Evolutionary conservation across 2,888 invertebrate genomes (phyloP).

Genomic region (Erebia palarica): DNA sequence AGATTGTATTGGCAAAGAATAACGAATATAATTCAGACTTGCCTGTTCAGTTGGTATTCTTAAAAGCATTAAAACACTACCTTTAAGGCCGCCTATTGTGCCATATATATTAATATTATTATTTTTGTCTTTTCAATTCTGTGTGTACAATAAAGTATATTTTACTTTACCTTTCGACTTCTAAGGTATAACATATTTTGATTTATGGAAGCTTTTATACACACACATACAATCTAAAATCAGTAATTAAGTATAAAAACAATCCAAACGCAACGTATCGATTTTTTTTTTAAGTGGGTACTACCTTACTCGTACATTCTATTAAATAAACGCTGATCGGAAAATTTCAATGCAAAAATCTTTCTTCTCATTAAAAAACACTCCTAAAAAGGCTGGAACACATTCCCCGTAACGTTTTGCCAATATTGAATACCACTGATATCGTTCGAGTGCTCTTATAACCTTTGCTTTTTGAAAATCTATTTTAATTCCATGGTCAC

Average conservation of each 20-base stretch:
- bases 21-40: neutral
- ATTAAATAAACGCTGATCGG: slow-evolving; percentile 13
- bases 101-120: too few relatives aligned
- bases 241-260: too few relatives aligned
- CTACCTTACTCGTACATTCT: neutral
- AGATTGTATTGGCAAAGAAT: slow-evolving; percentile 1
- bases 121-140: too few relatives aligned
- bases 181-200: too few relatives aligned
- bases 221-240: too few relatives aligned
- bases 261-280: too few relatives aligned
- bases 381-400: slow-evolving; percentile 16
- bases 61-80: neutral
- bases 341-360: slow-evolving; percentile 19
- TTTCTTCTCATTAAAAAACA: slow-evolving; percentile 27
- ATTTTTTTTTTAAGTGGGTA: neutral
- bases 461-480: neutral
- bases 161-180: too few relatives aligned
- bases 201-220: too few relatives aligned
- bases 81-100: too few relatives aligned
- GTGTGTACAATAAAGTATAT: too few relatives aligned
- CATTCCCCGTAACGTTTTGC: slow-evolving; percentile 21
- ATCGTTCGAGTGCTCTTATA: slow-evolving; percentile 13
- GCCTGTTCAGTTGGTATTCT: too few relatives aligned
- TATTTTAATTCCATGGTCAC: neutral
- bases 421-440: slow-evolving; percentile 30